These are phyloP conservation scores for Synergus itoensis DNA, from an alignment of 2,888 invertebrate genomes.

Conservation along the genomic window DNA sequence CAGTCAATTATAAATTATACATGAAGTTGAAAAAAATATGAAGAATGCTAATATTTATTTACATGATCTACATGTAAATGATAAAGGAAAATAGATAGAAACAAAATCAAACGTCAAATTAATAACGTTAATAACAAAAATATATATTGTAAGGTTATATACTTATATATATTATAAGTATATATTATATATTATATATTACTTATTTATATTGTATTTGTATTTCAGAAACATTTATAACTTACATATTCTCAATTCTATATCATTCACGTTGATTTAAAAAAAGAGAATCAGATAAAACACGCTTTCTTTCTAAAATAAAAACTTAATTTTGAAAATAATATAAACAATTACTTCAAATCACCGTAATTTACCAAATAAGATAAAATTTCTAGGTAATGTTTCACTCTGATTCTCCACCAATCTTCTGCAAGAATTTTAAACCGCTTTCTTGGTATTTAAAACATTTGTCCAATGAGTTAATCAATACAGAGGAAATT, in stretches of 20 bases:
- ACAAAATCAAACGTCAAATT: neutral
- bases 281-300: neutral
- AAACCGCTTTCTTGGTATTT: neutral
- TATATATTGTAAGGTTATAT: conserved; percentile 1
- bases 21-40: neutral
- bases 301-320: neutral
- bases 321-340: neutral
- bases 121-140: neutral
- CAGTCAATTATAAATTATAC: neutral
- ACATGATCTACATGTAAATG: neutral
- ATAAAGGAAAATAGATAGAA: neutral
- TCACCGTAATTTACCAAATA: neutral
- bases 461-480: neutral
- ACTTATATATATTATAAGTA: too few relatives aligned
- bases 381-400: neutral
- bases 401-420: neutral
- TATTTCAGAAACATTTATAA: neutral
- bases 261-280: neutral
- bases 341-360: too few relatives aligned
- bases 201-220: too few relatives aligned
- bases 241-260: neutral
- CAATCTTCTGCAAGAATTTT: neutral
- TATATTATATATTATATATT: too few relatives aligned
- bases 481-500: neutral
- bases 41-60: neutral